phyloP scores from a whole-genome alignment of 2,888 invertebrate species.

The Drosophila kambysellisi region DNA sequence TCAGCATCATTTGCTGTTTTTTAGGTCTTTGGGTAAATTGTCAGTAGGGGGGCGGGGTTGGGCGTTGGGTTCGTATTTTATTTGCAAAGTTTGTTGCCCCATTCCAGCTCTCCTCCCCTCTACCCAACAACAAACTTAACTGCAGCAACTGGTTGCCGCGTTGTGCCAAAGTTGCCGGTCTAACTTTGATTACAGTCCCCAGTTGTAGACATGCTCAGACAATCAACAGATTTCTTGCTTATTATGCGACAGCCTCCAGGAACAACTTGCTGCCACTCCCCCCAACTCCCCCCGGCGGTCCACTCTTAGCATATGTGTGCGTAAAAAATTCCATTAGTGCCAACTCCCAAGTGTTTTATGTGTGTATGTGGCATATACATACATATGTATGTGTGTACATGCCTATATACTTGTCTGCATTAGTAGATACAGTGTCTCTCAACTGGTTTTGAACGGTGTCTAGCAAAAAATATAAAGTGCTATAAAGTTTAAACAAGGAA shows the following conservation, averaged over 20 bases:
- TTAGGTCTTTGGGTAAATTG: constrained; percentile 6
- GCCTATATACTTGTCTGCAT: not conserved
- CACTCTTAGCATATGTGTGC: constrained; percentile 38
- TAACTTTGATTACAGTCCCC: constrained; percentile 62
- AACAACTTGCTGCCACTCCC: not conserved
- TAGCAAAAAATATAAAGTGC: too few species aligned
- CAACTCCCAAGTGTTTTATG: constrained; percentile 68
- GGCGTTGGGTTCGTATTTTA: constrained; percentile 13
- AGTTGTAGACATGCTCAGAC: constrained; percentile 28
- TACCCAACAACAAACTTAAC: not conserved
- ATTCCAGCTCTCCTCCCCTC: not conserved
- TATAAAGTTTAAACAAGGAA: too few species aligned
- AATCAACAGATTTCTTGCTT: constrained; percentile 72
- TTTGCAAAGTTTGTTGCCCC: constrained; percentile 30
- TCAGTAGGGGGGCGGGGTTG: constrained; percentile 5
- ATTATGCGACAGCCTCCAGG: constrained; percentile 64
- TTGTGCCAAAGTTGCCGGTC: constrained; percentile 25
- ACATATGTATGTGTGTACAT: not conserved
- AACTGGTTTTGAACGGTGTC: too few species aligned
- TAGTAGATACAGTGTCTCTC: too few species aligned
- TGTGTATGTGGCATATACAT: constrained; percentile 18
- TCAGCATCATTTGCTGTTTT: constrained; percentile 55
- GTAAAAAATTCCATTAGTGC: constrained; percentile 62
- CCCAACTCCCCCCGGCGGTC: not conserved
- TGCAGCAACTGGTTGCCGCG: constrained; percentile 56